Conservation (phyloP, 2,888 invertebrate species). For the Cryptus armator region DNA sequence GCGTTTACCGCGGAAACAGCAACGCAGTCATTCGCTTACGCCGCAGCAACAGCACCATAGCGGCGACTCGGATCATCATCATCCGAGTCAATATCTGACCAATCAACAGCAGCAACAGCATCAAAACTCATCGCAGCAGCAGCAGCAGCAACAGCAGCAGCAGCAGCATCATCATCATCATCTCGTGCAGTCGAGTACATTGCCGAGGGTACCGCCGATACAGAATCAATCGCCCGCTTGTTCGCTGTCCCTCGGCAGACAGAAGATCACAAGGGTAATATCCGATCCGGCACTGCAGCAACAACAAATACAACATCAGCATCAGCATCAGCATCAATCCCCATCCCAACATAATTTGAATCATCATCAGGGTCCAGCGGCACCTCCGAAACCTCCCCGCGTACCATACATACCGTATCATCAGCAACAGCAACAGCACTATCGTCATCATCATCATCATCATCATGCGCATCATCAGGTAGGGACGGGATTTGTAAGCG, state of each 20-base stretch:
- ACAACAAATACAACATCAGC: constrained; percentile 72
- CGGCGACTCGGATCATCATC: constrained; percentile 70
- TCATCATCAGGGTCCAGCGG: constrained; percentile 81
- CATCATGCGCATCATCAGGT: constrained; percentile 71
- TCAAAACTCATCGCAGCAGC: constrained; percentile 56
- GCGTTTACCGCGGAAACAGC: constrained; percentile 86
- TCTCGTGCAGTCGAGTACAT: constrained; percentile 79
- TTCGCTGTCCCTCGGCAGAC: constrained; percentile 82
- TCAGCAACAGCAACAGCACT: constrained; percentile 65
- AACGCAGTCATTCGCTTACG: constrained; percentile 93
- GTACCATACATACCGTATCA: constrained; percentile 86
- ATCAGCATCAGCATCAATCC: constrained; percentile 65
- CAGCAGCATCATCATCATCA: constrained; percentile 70
- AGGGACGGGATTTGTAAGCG: constrained; percentile 19
- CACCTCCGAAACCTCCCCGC: constrained; percentile 89
- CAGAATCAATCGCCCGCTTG: constrained; percentile 81
- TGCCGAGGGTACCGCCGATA: constrained; percentile 81
- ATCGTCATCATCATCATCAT: constrained; percentile 78
- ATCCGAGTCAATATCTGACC: constrained; percentile 62
- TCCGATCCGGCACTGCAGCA: constrained; percentile 86
- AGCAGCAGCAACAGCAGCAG: constrained; percentile 46
- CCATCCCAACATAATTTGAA: constrained; percentile 74
- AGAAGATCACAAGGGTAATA: constrained; percentile 87
- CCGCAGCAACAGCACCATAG: constrained; percentile 84
- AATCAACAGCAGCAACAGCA: constrained; percentile 59